Evolutionary conservation across 53 echinoderm and acorn worm genomes (phyloP).

Genomic region (Pentamera pediparva): DNA sequence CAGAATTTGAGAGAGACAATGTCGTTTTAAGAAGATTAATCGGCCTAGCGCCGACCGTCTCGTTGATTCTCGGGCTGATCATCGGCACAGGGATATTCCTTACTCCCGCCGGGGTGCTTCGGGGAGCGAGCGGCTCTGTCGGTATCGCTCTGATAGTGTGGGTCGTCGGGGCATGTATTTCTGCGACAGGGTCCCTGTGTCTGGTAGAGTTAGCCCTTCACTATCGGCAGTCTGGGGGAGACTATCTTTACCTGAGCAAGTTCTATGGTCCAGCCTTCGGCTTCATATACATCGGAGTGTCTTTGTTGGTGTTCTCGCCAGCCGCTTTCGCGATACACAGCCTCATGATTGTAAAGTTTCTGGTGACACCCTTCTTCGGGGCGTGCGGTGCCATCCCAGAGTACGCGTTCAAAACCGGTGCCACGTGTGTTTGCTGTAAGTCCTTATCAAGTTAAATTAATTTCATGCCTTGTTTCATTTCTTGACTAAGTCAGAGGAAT

Average conservation of each 20-base stretch:
- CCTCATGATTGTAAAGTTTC: slow-evolving; percentile 1
- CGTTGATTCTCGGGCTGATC: slow-evolving; percentile 1
- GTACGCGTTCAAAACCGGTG: background rate
- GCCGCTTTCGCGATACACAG: background rate
- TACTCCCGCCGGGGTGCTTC: slow-evolving; percentile 8
- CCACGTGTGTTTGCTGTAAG: background rate
- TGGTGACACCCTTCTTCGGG: background rate
- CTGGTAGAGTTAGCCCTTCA: background rate
- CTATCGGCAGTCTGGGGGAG: slow-evolving; percentile 3
- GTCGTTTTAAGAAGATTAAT: background rate
- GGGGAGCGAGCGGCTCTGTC: background rate
- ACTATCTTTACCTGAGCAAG: background rate
- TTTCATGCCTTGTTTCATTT: no score
- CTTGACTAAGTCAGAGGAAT: no score
- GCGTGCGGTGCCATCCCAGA: background rate
- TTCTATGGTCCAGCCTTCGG: background rate
- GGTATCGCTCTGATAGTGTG: slow-evolving; percentile 3
- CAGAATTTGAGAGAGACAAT: no score
- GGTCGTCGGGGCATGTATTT: slow-evolving; percentile 2
- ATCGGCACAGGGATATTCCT: background rate
- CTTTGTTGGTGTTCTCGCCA: background rate
- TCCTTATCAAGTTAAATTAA: no score
- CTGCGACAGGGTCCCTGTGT: background rate
- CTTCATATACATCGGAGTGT: background rate
- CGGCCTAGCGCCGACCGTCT: background rate